These are phyloP conservation scores for Syrista parreyssii DNA, from an alignment of 2,888 invertebrate genomes.

Conservation along the genomic window DNA sequence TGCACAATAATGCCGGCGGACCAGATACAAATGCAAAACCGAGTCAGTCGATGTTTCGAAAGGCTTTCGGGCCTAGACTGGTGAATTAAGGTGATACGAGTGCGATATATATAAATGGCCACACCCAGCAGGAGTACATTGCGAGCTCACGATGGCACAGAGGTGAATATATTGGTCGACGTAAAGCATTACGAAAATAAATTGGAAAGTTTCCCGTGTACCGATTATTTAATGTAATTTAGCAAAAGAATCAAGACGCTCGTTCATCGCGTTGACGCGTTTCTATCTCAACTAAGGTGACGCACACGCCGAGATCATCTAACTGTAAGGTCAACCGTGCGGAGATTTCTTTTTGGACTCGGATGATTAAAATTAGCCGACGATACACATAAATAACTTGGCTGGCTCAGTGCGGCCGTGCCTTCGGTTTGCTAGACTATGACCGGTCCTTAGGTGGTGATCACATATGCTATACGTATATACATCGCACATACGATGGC, in stretches of 20 bases:
- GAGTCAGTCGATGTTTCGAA: background rate
- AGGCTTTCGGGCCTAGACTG: background rate
- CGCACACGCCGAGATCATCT: background rate
- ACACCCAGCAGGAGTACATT: background rate
- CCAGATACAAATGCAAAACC: background rate
- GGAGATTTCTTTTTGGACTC: background rate
- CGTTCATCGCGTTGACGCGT: background rate
- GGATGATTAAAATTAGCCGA: constrained; percentile 3
- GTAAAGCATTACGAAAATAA: constrained; percentile 2
- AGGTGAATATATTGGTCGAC: background rate
- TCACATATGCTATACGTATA: background rate
- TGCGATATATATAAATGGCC: background rate
- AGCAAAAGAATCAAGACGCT: background rate
- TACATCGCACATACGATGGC: background rate
- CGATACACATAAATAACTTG: background rate
- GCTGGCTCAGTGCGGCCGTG: background rate
- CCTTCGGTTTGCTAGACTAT: background rate
- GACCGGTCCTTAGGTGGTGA: background rate
- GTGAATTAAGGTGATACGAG: background rate
- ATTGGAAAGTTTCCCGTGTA: background rate
- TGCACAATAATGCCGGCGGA: background rate
- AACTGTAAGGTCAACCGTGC: background rate
- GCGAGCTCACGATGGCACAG: background rate
- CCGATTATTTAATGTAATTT: background rate
- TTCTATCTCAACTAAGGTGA: background rate